Percentiles rank a stretch among this genome's conserved stretches.
These are phyloP conservation scores for Globicephala melas DNA, from an alignment of 2,113 vertebrate genomes.

Conservation along the genomic window DNA sequence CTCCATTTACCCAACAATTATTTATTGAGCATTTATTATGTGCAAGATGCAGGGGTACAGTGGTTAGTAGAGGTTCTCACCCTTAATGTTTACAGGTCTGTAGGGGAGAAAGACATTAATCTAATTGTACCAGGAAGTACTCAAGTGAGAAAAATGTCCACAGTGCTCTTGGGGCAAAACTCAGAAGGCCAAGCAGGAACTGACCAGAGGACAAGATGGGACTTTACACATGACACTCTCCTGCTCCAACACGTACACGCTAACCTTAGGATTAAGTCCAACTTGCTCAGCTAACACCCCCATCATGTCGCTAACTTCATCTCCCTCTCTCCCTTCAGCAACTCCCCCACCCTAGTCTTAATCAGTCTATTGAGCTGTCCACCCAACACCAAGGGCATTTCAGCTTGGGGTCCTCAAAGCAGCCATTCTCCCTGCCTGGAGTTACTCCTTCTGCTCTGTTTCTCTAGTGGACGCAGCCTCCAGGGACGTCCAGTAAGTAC, in stretches of 20 bases:
- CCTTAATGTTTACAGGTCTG: not conserved
- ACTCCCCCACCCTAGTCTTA: not conserved
- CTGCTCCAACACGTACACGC: not conserved
- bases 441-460: not conserved
- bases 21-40: not conserved
- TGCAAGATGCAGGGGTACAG: not conserved
- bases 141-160: not conserved
- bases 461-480: not conserved
- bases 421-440: not conserved
- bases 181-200: not conserved
- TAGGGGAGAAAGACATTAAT: not conserved
- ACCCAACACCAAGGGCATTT: not conserved
- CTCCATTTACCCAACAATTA: not conserved
- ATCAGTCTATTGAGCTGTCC: not conserved
- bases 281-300: not conserved
- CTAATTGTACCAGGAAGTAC: not conserved
- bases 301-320: not conserved
- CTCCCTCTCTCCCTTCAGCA: not conserved
- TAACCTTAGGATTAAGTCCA: not conserved
- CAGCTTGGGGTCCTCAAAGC: not conserved
- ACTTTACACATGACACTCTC: not conserved
- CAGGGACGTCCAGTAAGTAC: not conserved
- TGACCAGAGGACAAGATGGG: not conserved
- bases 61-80: not conserved
- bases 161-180: not conserved